phyloP scores from a whole-genome alignment of 2,888 invertebrate genomes.

The Drosophila peninsularis region DNA sequence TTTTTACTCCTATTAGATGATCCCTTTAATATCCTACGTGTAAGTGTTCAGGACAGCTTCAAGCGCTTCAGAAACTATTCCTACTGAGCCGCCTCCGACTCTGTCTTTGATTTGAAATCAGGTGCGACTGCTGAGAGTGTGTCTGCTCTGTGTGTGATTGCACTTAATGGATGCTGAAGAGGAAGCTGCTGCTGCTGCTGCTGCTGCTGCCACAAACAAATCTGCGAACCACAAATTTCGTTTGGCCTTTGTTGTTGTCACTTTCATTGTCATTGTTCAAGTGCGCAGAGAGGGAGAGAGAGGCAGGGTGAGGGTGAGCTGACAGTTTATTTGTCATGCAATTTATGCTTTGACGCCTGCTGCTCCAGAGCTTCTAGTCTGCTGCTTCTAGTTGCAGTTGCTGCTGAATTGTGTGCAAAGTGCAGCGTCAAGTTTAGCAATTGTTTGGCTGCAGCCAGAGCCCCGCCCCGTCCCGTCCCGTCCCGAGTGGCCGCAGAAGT shows the following conservation, averaged over 20 bases:
- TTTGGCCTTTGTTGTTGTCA: constrained; percentile 30
- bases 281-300: neutral
- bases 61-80: neutral
- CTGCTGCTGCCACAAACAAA: constrained; percentile 5
- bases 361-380: constrained; percentile 13
- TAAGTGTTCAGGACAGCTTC: neutral
- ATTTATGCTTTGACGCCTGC: constrained; percentile 58
- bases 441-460: constrained; percentile 29
- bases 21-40: too few relatives aligned
- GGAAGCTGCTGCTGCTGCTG: constrained; percentile 4
- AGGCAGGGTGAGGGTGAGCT: neutral
- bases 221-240: constrained; percentile 22
- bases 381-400: constrained; percentile 16
- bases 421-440: constrained; percentile 58
- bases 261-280: constrained; percentile 19
- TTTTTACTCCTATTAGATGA: too few relatives aligned
- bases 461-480: too few relatives aligned
- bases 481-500: too few relatives aligned
- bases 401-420: constrained; percentile 51
- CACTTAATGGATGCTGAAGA: constrained; percentile 18
- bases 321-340: constrained; percentile 62
- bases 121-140: neutral
- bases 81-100: neutral
- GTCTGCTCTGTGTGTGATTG: neutral
- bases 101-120: neutral